phyloP scores from a whole-genome alignment of 1,140 invertebrate genomes.

The Platorchestia sp. region DNA sequence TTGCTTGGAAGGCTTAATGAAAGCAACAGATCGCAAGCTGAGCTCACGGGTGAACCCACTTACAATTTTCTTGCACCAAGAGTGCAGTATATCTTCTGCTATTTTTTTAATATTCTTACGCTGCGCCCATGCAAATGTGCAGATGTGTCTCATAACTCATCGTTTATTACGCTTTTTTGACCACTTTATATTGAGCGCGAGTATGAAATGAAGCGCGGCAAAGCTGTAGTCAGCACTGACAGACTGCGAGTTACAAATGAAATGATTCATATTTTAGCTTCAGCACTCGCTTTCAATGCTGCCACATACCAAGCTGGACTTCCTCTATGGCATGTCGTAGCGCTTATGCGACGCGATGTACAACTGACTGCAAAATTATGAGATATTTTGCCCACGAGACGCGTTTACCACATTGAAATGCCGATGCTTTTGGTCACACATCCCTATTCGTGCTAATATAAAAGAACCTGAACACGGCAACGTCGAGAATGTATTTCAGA shows the following conservation, averaged over 20 bases:
- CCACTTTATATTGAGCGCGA: not conserved
- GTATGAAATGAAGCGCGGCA: not conserved
- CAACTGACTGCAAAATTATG: not conserved
- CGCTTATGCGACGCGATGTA: not conserved
- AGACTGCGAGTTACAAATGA: not conserved
- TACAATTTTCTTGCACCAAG: not conserved
- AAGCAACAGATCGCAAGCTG: too few species aligned
- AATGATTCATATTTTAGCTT: not conserved
- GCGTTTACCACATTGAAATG: not conserved
- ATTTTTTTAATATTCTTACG: not conserved
- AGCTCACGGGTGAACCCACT: not conserved
- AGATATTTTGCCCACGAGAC: not conserved
- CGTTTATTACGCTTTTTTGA: not conserved
- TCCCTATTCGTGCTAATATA: not conserved
- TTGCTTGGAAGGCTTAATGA: too few species aligned
- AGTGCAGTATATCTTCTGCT: not conserved
- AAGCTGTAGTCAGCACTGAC: not conserved
- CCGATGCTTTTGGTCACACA: not conserved
- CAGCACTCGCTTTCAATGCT: not conserved
- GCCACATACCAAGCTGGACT: not conserved
- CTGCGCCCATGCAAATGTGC: too few species aligned
- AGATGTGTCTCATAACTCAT: not conserved
- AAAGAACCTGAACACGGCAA: not conserved
- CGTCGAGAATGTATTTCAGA: not conserved
- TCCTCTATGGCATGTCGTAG: not conserved